Evolutionary conservation across 2,797 vertebrate species (phyloP), one percentile per base, ranked within the genome.

Genomic region (Poecilia picta): DNA sequence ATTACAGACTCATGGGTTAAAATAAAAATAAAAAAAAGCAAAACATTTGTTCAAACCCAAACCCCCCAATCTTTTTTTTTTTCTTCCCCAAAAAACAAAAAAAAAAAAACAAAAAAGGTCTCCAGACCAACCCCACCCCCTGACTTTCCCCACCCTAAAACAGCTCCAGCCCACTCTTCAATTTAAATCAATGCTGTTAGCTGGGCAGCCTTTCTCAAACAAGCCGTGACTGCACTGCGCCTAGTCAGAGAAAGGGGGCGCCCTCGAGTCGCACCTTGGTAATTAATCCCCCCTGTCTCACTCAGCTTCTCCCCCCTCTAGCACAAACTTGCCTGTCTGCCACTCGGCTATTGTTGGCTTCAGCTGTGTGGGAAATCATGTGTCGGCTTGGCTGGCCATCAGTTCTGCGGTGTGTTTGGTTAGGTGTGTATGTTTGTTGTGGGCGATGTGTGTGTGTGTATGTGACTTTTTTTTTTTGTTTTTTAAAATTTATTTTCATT

Each of bases 1-100:
- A 96, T 96, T 95, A 96, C 96, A 96, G 94, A 95, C 94, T 96
- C 89, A 96, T 96, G 95, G 95, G 95, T 95, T 96, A 96, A 97
- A 97, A 96, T 94, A 90, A 94, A 92, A 95, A 95, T 94, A 89
- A 93, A 93, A 33, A 33, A 95, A 95, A 95, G 89, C 84, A 92
- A 95, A 96, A 94, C 89, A 89, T 89, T 91, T 93, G 82, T 88
- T 88, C 89, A 92, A 93, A 95, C 93, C 94, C 94, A 84, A 85
- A 88, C 88, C 87, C 91, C 84, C 80, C 84, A 84, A 87, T 82
- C 49, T 31, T n/a, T 45, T 45, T 45, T 45, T 47, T 43, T 77
- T 78, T 66, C 49, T 68, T 5, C 7, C 15, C 36, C 57, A 80
- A 75, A 75, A 41, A 81, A 70, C 47, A 53, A 28, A 55, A 20